Base-by-base conservation (phyloP, 2,797 vertebrate genomes). In the Centropyge bicolor region DNA sequence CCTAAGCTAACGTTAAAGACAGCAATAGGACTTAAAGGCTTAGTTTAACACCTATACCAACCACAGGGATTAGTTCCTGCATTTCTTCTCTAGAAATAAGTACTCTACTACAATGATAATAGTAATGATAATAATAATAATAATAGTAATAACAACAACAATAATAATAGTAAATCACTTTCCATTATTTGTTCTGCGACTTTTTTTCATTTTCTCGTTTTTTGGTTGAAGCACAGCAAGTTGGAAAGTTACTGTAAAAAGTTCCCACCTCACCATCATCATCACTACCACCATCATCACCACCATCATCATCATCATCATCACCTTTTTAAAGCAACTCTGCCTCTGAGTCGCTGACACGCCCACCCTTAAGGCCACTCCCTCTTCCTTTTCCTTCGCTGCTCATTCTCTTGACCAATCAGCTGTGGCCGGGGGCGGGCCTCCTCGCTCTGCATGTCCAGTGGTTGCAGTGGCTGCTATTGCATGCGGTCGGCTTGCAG, bases 401-500 rank as follows among this genome's bases (percentile, higher is more conserved):
- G 64, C 87, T 86, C 82, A 52, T 61, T 86, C 79, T 84, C 82
- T 8, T 64, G 78, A 79, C 88, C 83, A 86, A 70, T 91, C 88
- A 88, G 83, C 85, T 72, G 86, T 72, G 85, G 90, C 73, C 17
- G 55, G 59, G 87, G 60, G 64, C 10, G 60, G 70, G 70, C 63
- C 80, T 85, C 74, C 80, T 88, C 78, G 45, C 81, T 76, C 57
- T 77, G 24, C 77, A 61, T 88, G 94, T 95, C 94, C 92, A 66
- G 64, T 75, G 49, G 85, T 81, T 88, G 90, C 90, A 86, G 84
- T 90, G 77, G 88, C 90, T 91, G 96, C 94, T 99, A 99, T 95
- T 99, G 98, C 97, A 99, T 98, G 69, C 98, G 96, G 92, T 99
- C 98, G 0, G 98, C 95, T 81, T 99, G 98, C 96, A 99, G 96